Evolutionary conservation across 1,140 invertebrate species (phyloP), one percentile per base, ranked within the genome.

Genomic region (Araneus ventricosus): DNA sequence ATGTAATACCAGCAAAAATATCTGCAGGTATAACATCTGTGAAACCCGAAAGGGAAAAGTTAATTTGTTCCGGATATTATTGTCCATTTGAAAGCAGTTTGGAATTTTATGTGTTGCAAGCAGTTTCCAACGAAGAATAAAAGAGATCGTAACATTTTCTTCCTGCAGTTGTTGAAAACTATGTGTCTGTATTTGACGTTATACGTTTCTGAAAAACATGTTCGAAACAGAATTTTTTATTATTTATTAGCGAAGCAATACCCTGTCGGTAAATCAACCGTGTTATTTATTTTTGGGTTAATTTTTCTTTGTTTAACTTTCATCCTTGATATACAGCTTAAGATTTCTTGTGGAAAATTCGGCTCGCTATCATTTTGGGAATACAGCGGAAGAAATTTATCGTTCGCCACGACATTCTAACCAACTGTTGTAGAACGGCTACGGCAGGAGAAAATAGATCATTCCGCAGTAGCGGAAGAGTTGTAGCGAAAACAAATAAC

Each of bases 401-500:
- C 41, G 45, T 22, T 57, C 22, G 37, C 67, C 61, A 22, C 67
- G 86, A 88, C 86, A 88, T 88, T 88, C 86, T 59, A 70, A 88
- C 86, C 59, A 88, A 88, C 86, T 88, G 86, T 67, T 88, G 88
- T 89, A 52, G 88, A 89, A 89, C 39, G 88, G 88, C 41, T 22
- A 52, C 41, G 37, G 88, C 45, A 67, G 45, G 52, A 57, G 70
- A 88, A 70, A 88, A 70, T 70, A 89, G 61, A 89, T 89, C 61
- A 67, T 70, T 89, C 88, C 1, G 27, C 27, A 79, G 88, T 39
- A 79, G 37, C 63, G 41, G 70, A 89, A 89, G 88, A 89, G 67
- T 89, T 79, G 88, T 30, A 75, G 88, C 30, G 88, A 89, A 89
- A 89, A 89, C 88, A 89, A 89, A 89, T 89, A 89, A 89, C 88